Base-by-base conservation (phyloP, 1,140 invertebrate species). In the Meteorus sp. region DNA sequence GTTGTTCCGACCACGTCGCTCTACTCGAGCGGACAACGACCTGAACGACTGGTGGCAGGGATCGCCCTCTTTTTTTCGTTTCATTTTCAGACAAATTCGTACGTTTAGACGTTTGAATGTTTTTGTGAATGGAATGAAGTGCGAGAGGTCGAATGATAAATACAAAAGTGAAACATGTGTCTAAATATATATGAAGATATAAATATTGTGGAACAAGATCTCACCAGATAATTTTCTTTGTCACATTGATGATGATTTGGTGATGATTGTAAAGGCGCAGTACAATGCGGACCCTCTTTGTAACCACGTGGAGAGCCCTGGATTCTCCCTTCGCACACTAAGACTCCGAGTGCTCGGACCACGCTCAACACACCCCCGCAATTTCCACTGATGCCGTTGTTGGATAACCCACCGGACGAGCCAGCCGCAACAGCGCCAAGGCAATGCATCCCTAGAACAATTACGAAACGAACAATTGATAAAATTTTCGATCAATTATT, bases 221-320 rank as follows among this genome's bases (percentile, higher is more conserved):
- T 76, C 71, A 87, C 86, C 77, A 84, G 69, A 65, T 76, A 75
- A 68, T 83, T 79, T 43, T 78, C 72, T 54, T 78, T 75, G 56
- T 85, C 81, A 73, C 85, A 87, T 50, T 71, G 72, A 62, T 87
- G 86, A 60, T 75, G 73, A 47, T 75, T 75, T 8, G 70, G 62
- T 57, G 61, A 62, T 45, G 75, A 51, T 67, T 79, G 71, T 55
- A 81, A 59, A 37, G 70, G 76, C 57, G 80, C 69, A 66, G 76
- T 84, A 82, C 88, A 89, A 69, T 91, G 89, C 4, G 88, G 88
- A 15, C 89, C 89, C 72, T 89, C 88, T 60, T 83, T 83, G 73
- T 88, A 87, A n/a, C 86, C 87, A 61, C 85, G 84, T 52, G 81
- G 78, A 62, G 83, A 82, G 23, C 84, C 86, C 23, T 88, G 87